phyloP scores from a whole-genome alignment of 2,888 invertebrate genomes.

The Apantesis nais region DNA sequence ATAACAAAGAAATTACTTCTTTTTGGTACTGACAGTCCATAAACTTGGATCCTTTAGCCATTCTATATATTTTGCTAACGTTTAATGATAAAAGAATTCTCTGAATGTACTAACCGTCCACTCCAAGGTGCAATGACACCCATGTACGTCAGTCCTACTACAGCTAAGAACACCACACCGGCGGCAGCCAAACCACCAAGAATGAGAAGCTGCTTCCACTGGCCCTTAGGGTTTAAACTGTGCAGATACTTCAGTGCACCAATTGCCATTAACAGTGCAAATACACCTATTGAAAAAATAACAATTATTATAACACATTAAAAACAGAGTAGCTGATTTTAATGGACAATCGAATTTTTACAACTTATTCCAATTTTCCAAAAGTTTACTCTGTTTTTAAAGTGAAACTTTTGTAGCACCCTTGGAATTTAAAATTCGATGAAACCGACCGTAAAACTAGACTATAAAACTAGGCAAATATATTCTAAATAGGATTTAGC shows the following conservation, averaged over 20 bases:
- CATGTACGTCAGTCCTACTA: constrained; percentile 95
- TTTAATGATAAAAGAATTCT: not conserved
- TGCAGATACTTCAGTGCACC: constrained; percentile 95
- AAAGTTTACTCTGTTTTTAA: no score
- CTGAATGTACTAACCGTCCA: constrained; percentile 86
- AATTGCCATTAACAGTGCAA: constrained; percentile 96
- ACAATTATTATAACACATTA: not conserved
- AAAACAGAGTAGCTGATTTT: no score
- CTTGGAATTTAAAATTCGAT: no score
- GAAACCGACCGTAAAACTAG: no score
- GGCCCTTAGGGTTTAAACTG: constrained; percentile 93
- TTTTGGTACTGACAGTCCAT: not conserved
- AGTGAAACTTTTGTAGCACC: no score
- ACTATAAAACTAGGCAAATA: no score
- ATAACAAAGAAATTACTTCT: not conserved
- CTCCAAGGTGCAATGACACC: constrained; percentile 99
- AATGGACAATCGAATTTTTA: no score
- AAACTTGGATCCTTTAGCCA: no score
- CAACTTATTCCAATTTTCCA: no score
- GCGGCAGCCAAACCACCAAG: constrained; percentile 92
- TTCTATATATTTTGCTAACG: not conserved
- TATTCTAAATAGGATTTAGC: not conserved
- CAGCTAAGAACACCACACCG: constrained; percentile 91
- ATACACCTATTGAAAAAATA: constrained; percentile 90
- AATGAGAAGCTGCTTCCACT: constrained; percentile 95